phyloP scores from a whole-genome alignment of 2,888 invertebrate genomes.

The Punctoribates punctum region DNA sequence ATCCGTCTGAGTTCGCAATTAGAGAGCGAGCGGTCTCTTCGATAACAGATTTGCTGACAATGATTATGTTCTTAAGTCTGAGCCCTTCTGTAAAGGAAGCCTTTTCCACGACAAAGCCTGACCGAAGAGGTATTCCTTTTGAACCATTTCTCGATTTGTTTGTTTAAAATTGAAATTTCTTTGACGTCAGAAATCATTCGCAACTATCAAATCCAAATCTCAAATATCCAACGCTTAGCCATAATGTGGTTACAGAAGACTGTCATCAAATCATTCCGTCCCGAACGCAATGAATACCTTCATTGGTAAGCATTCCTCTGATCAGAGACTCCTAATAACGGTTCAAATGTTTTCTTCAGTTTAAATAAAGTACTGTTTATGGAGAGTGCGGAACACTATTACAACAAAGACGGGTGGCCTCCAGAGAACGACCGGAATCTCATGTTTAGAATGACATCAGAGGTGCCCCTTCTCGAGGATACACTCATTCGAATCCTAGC shows the following conservation, averaged over 20 bases:
- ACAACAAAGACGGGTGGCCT: constrained; percentile 67
- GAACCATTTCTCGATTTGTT: neutral
- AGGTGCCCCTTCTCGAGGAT: constrained; percentile 79
- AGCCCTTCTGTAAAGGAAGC: constrained; percentile 71
- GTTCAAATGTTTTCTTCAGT: neutral
- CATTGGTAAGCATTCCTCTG: constrained; percentile 53
- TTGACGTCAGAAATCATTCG: constrained; percentile 50
- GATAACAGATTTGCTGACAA: constrained; percentile 76
- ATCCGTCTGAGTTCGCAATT: constrained; percentile 61
- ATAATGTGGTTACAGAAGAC: constrained; percentile 82
- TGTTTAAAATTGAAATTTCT: neutral
- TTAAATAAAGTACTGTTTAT: constrained; percentile 52
- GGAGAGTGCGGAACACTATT: constrained; percentile 67
- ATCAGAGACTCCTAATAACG: neutral
- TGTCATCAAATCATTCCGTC: constrained; percentile 69
- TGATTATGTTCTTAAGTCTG: constrained; percentile 78
- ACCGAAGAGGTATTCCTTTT: constrained; percentile 21
- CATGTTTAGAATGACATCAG: constrained; percentile 74
- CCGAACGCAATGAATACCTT: constrained; percentile 68
- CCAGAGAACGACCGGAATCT: constrained; percentile 76
- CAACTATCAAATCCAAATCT: constrained; percentile 57
- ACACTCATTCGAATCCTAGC: constrained; percentile 75
- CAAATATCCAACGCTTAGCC: constrained; percentile 73
- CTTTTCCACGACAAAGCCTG: constrained; percentile 50
- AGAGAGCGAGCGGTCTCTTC: constrained; percentile 79